A percentile compares a stretch with the other conserved stretches of the same genome.
Evolutionary conservation across 1,140 invertebrate genomes (phyloP).

Genomic region (Micrasema minimum): DNA sequence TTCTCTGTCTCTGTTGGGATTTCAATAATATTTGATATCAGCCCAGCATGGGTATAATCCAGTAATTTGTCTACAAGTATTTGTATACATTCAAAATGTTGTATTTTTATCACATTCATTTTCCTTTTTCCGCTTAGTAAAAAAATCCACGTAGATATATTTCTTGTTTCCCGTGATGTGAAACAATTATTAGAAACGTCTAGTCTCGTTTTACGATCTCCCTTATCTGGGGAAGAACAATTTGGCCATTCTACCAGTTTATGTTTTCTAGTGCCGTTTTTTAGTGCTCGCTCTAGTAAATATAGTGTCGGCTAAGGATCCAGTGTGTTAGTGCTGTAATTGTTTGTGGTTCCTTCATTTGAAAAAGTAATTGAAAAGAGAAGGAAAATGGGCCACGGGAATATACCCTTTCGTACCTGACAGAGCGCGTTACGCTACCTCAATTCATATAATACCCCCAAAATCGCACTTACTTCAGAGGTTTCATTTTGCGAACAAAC

Average conservation of each 20-base stretch:
- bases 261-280: constrained; percentile 24
- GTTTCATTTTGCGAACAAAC: too few relatives aligned
- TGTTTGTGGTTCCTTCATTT: constrained; percentile 33
- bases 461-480: not conserved
- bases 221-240: constrained; percentile 2
- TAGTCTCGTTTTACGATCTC: constrained; percentile 25
- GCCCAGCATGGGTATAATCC: too few relatives aligned
- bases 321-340: constrained; percentile 14
- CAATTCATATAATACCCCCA: not conserved
- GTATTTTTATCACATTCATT: too few relatives aligned
- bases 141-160: constrained; percentile 23
- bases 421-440: too few relatives aligned
- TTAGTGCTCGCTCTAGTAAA: constrained; percentile 12
- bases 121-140: not conserved
- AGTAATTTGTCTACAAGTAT: too few relatives aligned
- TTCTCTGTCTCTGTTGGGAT: too few relatives aligned
- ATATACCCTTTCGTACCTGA: too few relatives aligned
- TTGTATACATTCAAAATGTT: too few relatives aligned
- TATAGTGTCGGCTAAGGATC: constrained; percentile 21
- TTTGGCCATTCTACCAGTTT: constrained; percentile 28
- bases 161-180: constrained; percentile 17
- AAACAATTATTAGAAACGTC: constrained; percentile 35
- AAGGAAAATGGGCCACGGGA: not conserved
- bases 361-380: constrained; percentile 25
- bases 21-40: too few relatives aligned